Evolutionary conservation across 2,113 vertebrate genomes (phyloP), one percentile per base, ranked within the genome.

Genomic region (Telmatochromis sp.): DNA sequence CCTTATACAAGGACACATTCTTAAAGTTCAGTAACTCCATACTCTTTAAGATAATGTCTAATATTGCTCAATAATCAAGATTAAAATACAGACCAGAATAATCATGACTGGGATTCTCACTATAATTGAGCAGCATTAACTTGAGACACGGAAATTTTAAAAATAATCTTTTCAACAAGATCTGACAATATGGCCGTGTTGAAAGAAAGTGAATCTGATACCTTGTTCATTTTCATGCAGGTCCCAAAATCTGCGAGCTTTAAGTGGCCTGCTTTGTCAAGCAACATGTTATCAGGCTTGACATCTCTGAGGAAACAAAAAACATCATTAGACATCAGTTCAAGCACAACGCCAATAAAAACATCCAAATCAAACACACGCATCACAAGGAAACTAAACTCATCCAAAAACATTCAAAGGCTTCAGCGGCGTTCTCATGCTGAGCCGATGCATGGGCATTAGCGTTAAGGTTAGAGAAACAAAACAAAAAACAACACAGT

Each of bases 221-320:
- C 99, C 98, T 98, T 98, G 93, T 99, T 99, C 99, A 99, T 99
- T 97, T 99, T 99, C 99, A 99, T 99, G 94, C 99, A 99, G 96
- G 98, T 99, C 95, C 99, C 99, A 96, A 99, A 99, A 95, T 99
- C 99, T 83, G 99, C 99, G 93, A 99, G 97, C 96, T 99, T 99
- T 94, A 99, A 96, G 96, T 99, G 99, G 89, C 99, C 99, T 91
- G 97, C 95, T 96, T 99, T 99, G 96, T 99, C 99, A 89, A 99
- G 96, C 96, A 99, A 96, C 99, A 99, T 99, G 95, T 99, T 99
- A 95, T 99, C 98, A 91, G 99, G 99, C 92, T 99, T 99, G 94
- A 99, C 99, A 92, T 99, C 99, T 95, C 99, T 99, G 94, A 90
- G 58, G 57, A 96, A 45, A 54, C 45, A 53, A 91, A 53, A 93